Evolutionary conservation across 53 echinoderm and acorn worm genomes (phyloP), one percentile per base, ranked within the genome.

Genomic region (Glandiceps talaboti): DNA sequence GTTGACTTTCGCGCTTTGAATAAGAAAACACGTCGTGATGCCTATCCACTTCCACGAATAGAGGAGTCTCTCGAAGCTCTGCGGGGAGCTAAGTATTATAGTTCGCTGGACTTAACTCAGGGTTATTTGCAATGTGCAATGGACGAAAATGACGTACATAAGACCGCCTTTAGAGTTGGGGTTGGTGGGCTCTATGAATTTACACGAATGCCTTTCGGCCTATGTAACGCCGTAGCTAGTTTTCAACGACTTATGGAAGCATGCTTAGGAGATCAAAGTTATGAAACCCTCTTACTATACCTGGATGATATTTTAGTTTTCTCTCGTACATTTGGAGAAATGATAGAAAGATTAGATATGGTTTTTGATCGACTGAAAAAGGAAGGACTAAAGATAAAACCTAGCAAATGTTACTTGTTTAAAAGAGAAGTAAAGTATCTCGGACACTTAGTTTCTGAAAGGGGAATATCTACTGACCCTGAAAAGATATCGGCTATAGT

Each of bases 1-100:
- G 88, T 91, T 1, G 92, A 92, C 32, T 89, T 87, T 30, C 32
- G 92, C 14, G 76, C 82, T n/a, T 82, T 90, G 25, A 87, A 92
- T 30, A 73, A 32, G 26, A 92, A 92, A 33, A 92, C 92, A 10
- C 89, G 83, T 33, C 80, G 80, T 29, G 92, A 92, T 77, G 92
- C 89, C 14, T 89, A 92, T 30, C 89, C 89, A 20, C 83, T 92
- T 0, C 1, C 87, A 88, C 14, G 20, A 45, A 45, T 45, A 45
- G 64, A 45, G 20, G 64, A 45, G 20, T 45, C 64, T 20, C 20
- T 45, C 20, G 64, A 45, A 45, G 83, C 77, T 0, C n/a, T 83
- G 29, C 73, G 83, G 20, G 25, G 29, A 27, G 83, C 83, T 1
- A 77, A 14, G 72, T 72, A 30, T 27, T 83, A 77, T 33, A 77